Evolutionary conservation across 2,113 vertebrate genomes (phyloP).

Genomic region (Cebus imitator): DNA sequence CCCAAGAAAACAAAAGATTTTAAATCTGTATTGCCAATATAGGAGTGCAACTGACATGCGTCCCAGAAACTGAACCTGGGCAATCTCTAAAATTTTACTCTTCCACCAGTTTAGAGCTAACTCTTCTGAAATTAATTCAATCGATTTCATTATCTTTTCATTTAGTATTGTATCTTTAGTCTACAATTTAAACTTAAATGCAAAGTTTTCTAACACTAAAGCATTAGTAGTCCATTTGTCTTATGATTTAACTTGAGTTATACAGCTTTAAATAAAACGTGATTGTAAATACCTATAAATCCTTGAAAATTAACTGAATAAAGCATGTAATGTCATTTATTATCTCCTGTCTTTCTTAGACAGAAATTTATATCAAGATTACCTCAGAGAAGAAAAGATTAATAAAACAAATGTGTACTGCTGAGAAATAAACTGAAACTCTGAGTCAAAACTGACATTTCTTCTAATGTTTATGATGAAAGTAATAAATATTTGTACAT

Average conservation of each 20-base stretch:
- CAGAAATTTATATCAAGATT: background rate
- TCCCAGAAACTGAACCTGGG: background rate
- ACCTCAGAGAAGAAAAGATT: background rate
- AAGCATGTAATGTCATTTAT: background rate
- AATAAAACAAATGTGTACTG: background rate
- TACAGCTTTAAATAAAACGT: background rate
- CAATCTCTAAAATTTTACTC: background rate
- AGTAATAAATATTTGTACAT: background rate
- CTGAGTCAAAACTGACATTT: background rate
- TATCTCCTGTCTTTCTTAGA: background rate
- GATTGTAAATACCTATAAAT: background rate
- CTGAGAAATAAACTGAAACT: background rate
- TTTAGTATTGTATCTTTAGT: background rate
- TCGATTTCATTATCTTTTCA: background rate
- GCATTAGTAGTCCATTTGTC: background rate
- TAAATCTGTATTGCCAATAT: background rate
- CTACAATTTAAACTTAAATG: background rate
- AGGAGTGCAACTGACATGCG: background rate
- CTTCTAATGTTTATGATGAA: background rate
- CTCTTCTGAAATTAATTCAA: background rate
- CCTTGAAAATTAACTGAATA: constrained; percentile 26
- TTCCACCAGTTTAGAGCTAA: background rate
- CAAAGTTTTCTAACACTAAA: background rate
- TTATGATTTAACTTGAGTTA: background rate
- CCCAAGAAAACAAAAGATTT: background rate